Evolutionary conservation across 2,888 invertebrate genomes (phyloP).

Genomic region (Aporophyla nigra): DNA sequence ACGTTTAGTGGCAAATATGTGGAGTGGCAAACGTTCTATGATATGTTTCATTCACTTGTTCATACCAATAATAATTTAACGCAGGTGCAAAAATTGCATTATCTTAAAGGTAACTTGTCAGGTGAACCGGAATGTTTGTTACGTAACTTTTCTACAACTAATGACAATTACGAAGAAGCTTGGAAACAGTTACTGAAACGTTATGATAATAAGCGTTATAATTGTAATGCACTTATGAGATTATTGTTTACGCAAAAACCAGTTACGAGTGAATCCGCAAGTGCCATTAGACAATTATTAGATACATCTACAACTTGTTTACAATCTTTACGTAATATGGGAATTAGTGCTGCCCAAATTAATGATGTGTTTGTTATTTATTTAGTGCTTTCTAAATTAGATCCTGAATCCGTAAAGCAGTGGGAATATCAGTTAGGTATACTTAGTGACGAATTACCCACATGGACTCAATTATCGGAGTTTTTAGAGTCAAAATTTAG

Average conservation of each 20-base stretch:
- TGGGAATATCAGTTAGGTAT: constrained; percentile 1
- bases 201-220: constrained; percentile 39
- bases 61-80: constrained; percentile 24
- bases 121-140: constrained; percentile 29
- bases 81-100: constrained; percentile 34
- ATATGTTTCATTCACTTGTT: constrained; percentile 26
- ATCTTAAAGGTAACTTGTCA: constrained; percentile 24
- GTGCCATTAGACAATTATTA: neutral
- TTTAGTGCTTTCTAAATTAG: constrained; percentile 4
- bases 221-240: constrained; percentile 21
- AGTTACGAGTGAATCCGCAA: neutral
- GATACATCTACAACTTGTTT: neutral
- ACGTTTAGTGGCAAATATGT: constrained; percentile 16
- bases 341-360: neutral
- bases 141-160: constrained; percentile 35
- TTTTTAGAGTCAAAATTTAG: constrained; percentile 6
- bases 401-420: neutral
- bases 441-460: neutral
- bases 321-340: neutral
- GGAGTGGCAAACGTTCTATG: constrained; percentile 38
- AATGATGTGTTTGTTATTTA: neutral
- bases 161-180: constrained; percentile 3
- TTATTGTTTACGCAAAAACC: neutral
- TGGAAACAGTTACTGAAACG: constrained; percentile 20
- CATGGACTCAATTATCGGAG: neutral